Conservation (phyloP, 2,113 vertebrate genomes). For the Herpetotheres cachinnans region DNA sequence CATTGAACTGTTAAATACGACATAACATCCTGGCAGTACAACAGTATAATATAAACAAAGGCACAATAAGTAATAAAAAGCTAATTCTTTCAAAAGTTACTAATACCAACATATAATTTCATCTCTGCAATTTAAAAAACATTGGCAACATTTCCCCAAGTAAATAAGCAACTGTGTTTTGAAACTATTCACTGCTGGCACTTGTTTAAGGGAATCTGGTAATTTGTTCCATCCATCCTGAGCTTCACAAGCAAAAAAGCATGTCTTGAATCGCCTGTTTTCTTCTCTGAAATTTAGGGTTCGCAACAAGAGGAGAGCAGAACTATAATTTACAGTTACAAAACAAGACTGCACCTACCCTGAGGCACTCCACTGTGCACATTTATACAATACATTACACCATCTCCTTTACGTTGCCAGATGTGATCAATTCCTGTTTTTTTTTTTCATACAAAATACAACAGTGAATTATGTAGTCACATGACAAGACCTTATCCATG, state of each 20-base stretch:
- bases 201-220: slow-evolving; percentile 62
- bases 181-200: slow-evolving; percentile 53
- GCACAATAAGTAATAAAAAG: slow-evolving; percentile 40
- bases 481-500: neutral
- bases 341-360: slow-evolving; percentile 25
- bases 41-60: slow-evolving; percentile 30
- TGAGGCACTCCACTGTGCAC: neutral
- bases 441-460: slow-evolving; percentile 1
- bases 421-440: slow-evolving; percentile 30
- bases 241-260: slow-evolving; percentile 31
- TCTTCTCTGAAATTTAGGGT: slow-evolving; percentile 40
- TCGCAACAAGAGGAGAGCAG: slow-evolving; percentile 51
- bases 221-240: slow-evolving; percentile 47
- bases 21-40: neutral
- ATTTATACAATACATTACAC: slow-evolving; percentile 49
- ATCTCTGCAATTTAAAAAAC: slow-evolving; percentile 58
- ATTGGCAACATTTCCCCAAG: slow-evolving; percentile 42
- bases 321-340: slow-evolving; percentile 51
- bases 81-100: slow-evolving; percentile 52
- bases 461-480: neutral
- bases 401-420: slow-evolving; percentile 40
- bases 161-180: slow-evolving; percentile 62
- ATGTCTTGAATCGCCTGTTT: slow-evolving; percentile 32
- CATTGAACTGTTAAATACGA: slow-evolving; percentile 35
- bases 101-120: slow-evolving; percentile 61